phyloP scores from a whole-genome alignment of 2,797 vertebrate species.

The Anguilla pacifica region DNA sequence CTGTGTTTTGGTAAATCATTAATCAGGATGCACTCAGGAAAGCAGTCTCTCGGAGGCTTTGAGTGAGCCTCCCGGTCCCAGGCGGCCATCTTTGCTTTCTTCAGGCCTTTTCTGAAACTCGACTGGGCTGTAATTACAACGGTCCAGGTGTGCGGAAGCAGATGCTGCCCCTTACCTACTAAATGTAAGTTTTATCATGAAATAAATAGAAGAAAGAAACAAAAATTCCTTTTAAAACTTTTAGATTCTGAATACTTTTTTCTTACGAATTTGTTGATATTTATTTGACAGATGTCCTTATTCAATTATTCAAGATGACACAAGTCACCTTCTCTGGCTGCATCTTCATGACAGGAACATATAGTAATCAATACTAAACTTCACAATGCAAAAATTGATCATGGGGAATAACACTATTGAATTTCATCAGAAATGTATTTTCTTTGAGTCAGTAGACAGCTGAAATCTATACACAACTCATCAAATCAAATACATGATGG shows the following conservation, averaged over 20 bases:
- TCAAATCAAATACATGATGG: neutral
- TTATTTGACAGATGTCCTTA: neutral
- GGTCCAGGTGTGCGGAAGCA: neutral
- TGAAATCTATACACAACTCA: neutral
- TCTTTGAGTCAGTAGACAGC: neutral
- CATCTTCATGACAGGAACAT: too few relatives aligned
- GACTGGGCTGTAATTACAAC: neutral
- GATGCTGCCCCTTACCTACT: neutral
- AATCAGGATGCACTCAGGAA: slow-evolving; percentile 18
- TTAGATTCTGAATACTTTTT: neutral
- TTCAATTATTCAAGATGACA: neutral
- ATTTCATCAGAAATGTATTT: neutral
- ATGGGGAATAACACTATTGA: neutral
- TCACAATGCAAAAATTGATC: neutral
- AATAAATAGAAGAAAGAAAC: neutral
- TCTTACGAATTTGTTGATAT: neutral
- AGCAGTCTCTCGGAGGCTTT: neutral
- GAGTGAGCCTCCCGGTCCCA: neutral
- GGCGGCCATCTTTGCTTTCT: neutral
- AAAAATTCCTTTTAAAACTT: neutral
- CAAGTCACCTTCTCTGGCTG: neutral
- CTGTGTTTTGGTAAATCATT: slow-evolving; percentile 11
- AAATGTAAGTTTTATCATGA: neutral
- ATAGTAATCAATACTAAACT: neutral
- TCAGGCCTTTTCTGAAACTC: slow-evolving; percentile 6